A percentile compares a stretch with the other conserved stretches of the same genome.
Conservation (phyloP, 2,797 vertebrate species). For the Danionella dracula region DNA sequence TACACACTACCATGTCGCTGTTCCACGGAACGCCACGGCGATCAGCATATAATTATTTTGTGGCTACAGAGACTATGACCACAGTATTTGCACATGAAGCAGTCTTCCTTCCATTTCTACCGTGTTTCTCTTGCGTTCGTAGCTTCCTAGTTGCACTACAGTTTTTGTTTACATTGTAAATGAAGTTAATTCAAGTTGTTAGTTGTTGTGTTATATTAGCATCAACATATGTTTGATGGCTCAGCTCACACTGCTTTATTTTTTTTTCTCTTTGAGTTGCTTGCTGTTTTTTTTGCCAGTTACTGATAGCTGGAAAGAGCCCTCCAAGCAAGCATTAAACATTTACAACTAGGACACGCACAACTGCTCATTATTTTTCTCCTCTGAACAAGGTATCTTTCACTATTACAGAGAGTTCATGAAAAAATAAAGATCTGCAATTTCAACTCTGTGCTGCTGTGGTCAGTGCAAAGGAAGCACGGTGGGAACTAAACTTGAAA, state of each 20-base stretch:
- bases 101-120: not conserved
- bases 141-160: not conserved
- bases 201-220: constrained; percentile 2
- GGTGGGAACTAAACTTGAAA: not conserved
- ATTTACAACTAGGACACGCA: not conserved
- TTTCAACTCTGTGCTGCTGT: not conserved
- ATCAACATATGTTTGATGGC: not conserved
- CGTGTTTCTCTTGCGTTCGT: not conserved
- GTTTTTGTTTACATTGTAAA: too few species aligned
- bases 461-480: not conserved
- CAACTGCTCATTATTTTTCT: constrained; percentile 16
- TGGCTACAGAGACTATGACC: too few species aligned
- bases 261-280: too few species aligned
- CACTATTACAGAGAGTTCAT: not conserved
- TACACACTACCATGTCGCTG: too few species aligned
- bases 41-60: too few species aligned
- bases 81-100: too few species aligned
- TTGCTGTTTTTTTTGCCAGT: not conserved
- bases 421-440: not conserved
- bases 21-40: too few species aligned
- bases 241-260: not conserved
- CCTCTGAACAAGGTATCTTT: not conserved
- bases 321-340: not conserved
- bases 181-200: not conserved
- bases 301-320: not conserved